Evolutionary conservation across 2,797 vertebrate genomes (phyloP).

Genomic region (Peromyscus attwateri): DNA sequence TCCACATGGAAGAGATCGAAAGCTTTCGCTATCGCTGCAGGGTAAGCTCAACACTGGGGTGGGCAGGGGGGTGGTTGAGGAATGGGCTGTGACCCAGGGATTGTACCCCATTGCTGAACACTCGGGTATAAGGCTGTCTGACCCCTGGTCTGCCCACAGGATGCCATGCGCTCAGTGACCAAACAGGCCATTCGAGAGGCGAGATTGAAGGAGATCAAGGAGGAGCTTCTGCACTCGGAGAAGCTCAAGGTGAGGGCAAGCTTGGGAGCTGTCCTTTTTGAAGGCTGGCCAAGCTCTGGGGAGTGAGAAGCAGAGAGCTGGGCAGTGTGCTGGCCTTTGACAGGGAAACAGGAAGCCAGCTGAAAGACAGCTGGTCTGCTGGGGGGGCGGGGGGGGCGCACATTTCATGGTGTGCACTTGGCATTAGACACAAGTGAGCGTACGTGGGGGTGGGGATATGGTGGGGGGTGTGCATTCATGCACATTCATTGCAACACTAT

Average conservation of each 20-base stretch:
- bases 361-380: neutral
- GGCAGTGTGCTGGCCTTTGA: neutral
- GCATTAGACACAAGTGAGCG: neutral
- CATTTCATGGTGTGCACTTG: neutral
- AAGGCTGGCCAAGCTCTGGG: neutral
- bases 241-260: constrained; percentile 93
- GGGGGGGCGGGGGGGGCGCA: neutral
- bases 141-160: constrained; percentile 85
- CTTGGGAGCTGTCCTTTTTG: neutral
- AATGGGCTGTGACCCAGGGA: neutral
- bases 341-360: neutral
- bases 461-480: neutral
- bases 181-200: constrained; percentile 96
- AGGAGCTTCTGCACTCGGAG: constrained; percentile 95
- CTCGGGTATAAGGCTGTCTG: neutral
- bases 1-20: constrained; percentile 95
- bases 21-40: constrained; percentile 95
- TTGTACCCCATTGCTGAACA: no score
- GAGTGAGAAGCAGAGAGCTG: constrained; percentile 2
- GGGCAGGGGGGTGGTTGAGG: fast-evolving
- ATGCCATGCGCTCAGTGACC: constrained; percentile 96
- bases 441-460: no score
- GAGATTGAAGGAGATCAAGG: constrained; percentile 95
- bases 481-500: fast-evolving
- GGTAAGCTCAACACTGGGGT: constrained; percentile 85